phyloP scores from a whole-genome alignment of 2,888 invertebrate species.

The Opisthograptis luteolata region DNA sequence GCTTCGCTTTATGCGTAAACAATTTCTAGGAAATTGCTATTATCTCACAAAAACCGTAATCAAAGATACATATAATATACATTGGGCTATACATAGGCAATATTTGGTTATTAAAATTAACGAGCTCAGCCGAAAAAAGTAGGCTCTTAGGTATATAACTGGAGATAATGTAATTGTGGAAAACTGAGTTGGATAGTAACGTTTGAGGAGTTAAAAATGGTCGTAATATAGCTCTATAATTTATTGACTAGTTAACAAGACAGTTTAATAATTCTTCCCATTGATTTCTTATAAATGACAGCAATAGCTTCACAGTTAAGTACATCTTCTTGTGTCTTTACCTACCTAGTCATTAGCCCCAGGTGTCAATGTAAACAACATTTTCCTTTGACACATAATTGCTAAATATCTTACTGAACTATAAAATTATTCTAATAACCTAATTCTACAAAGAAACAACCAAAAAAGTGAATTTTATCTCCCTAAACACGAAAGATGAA shows the following conservation, averaged over 20 bases:
- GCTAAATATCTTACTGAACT: conserved; percentile 23
- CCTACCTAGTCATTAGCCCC: conserved; percentile 7
- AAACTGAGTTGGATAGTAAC: no score
- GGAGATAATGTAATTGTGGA: no score
- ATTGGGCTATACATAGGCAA: neutral
- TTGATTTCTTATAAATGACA: no score
- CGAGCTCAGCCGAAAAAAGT: neutral
- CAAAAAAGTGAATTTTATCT: conserved; percentile 31
- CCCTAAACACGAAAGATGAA: conserved; percentile 32
- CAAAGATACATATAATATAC: conserved; percentile 5
- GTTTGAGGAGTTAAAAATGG: no score
- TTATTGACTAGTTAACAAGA: no score
- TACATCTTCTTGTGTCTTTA: no score
- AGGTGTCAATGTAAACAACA: conserved; percentile 9
- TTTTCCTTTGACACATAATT: conserved; percentile 20
- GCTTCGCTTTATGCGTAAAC: conserved; percentile 20
- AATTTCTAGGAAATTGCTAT: conserved; percentile 15
- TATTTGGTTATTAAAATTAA: conserved; percentile 13
- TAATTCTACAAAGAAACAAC: conserved; percentile 23
- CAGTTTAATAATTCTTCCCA: no score
- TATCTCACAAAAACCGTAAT: conserved; percentile 6
- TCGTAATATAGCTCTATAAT: neutral
- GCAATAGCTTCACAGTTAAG: no score
- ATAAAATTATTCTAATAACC: conserved; percentile 31
- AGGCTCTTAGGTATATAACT: no score